Conservation (phyloP, 2,797 vertebrate genomes). For the Cirrhinus mrigala region DNA sequence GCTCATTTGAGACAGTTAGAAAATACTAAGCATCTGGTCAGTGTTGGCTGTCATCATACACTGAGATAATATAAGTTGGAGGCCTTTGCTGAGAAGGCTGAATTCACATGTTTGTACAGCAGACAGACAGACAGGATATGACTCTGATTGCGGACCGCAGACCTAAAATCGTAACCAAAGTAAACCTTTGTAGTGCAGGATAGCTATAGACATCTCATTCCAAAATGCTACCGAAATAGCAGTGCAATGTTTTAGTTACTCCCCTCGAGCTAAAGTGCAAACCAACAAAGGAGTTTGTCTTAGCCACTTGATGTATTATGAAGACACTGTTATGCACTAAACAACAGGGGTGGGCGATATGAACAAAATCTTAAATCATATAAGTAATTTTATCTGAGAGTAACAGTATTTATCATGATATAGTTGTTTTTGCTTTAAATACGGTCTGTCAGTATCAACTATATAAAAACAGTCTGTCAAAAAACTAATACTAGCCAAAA, state of each 20-base stretch:
- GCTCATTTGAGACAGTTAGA: neutral
- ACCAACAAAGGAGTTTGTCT: conserved; percentile 14
- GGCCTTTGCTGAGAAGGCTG: conserved; percentile 34
- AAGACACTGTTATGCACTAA: neutral
- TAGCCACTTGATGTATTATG: neutral
- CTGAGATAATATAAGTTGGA: neutral
- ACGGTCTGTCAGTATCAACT: too few species aligned
- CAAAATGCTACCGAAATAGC: conserved; percentile 40
- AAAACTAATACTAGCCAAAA: too few species aligned
- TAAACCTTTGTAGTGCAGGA: conserved; percentile 40
- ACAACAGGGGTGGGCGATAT: neutral
- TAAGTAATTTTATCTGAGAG: too few species aligned
- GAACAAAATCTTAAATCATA: too few species aligned
- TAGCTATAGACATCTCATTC: conserved; percentile 21
- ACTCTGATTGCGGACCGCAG: conserved; percentile 63
- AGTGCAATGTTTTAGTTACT: conserved; percentile 41
- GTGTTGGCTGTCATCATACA: neutral
- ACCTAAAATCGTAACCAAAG: conserved; percentile 40
- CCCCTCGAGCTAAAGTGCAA: conserved; percentile 14
- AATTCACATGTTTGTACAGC: conserved; percentile 35
- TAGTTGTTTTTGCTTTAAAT: too few species aligned
- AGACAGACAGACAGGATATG: conserved; percentile 67
- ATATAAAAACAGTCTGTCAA: too few species aligned
- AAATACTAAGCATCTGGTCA: neutral
- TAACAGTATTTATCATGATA: too few species aligned